Conservation (phyloP, 1,140 invertebrate species). For the Trachymyrmex cornetzi region DNA sequence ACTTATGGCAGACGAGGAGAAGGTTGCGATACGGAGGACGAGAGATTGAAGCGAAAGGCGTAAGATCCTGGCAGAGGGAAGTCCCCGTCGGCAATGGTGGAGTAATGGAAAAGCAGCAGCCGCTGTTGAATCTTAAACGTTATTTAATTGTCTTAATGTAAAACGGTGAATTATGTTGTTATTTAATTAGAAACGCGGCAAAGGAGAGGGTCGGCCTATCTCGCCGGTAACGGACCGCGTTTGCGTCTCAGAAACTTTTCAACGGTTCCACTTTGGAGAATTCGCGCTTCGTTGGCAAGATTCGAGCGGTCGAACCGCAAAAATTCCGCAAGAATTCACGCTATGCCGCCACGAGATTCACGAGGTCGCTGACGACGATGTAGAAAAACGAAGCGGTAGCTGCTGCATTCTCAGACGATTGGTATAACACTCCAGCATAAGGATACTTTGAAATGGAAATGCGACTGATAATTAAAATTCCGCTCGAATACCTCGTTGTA, state of each 20-base stretch:
- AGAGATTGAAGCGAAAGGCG: slow-evolving; percentile 68
- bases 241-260: slow-evolving; percentile 31
- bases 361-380: slow-evolving; percentile 23
- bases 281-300: slow-evolving; percentile 36
- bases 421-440: slow-evolving; percentile 39
- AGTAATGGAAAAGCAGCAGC: slow-evolving; percentile 82
- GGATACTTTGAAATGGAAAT: slow-evolving; percentile 62
- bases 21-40: slow-evolving; percentile 67
- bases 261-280: slow-evolving; percentile 9
- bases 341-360: slow-evolving; percentile 35
- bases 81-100: slow-evolving; percentile 66
- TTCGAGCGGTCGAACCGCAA: slow-evolving; percentile 58
- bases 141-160: slow-evolving; percentile 84
- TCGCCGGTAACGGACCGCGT: slow-evolving; percentile 62
- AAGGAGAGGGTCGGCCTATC: slow-evolving; percentile 70
- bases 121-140: slow-evolving; percentile 83
- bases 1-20: slow-evolving; percentile 15
- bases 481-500: slow-evolving; percentile 22
- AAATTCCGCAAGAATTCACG: slow-evolving; percentile 63
- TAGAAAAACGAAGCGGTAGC: slow-evolving; percentile 31
- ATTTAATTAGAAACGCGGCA: slow-evolving; percentile 83
- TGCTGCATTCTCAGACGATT: slow-evolving; percentile 60
- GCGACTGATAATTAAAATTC: slow-evolving; percentile 69
- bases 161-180: slow-evolving; percentile 85
- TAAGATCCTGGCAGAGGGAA: slow-evolving; percentile 67